Base-by-base conservation (phyloP, 2,113 vertebrate genomes). In the Embiotoca jacksoni region DNA sequence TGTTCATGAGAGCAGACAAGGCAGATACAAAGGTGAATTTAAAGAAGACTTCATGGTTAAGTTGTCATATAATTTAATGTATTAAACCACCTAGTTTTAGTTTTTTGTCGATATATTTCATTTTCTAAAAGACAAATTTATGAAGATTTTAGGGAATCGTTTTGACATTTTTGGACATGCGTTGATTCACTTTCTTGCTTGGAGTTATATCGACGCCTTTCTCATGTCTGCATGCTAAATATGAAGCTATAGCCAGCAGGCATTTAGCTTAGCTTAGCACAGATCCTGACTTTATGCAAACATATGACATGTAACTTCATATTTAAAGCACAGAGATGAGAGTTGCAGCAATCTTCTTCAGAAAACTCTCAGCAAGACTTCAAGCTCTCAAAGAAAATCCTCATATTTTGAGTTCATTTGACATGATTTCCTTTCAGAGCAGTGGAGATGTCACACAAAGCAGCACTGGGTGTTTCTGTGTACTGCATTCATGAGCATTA, bases 1-100 rank as follows among this genome's bases (percentile, higher is more conserved):
- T 97, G 80, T 99, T 98, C 92, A 92, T 92, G 86, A 92, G 73
- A 2, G 91, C 95, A 49, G 95, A 89, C 78, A 93, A 93, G 70
- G 90, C 85, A 56, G 94, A 95, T 82, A 84, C 88, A 47, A 92
- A 95, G 89, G 94, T 59, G 61, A 15, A 46, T 44, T 54, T 44
- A 15, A 47, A 37, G 30, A 54, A 5, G 7, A 30, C 50, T 52
- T 54, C 9, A 15, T 50, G 9, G 46, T 60, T 23, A 32, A 30
- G 13, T 53, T 33, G 3, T 37, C 1, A 5, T 13, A 11, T 44
- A 1, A 60, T 50, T 6, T 41, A 11, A 44, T 11, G 13, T 11
- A 23, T 23, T 23, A 13, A 44, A 9, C 3, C 7, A 41, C 39
- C 39, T 41, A 41, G 39, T 41, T 41, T 41, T 41, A 7, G 7